A percentile compares a stretch with the other conserved stretches of the same genome.
These are phyloP conservation scores for Rutilus rutilus DNA, from an alignment of 2,113 vertebrate genomes.

Conservation along the genomic window DNA sequence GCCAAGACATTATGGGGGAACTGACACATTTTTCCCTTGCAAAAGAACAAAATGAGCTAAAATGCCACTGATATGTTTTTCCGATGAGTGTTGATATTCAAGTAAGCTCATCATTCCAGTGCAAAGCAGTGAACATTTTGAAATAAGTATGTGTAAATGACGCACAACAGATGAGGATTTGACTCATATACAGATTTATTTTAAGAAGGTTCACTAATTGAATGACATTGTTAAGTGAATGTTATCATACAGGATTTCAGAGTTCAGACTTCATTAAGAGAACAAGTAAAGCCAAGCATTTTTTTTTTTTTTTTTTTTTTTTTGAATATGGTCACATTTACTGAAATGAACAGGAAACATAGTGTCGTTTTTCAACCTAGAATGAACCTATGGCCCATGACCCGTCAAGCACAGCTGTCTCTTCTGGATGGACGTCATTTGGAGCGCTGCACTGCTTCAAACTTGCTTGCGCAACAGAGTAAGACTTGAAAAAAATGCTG, in stretches of 20 bases:
- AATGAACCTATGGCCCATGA: conserved; percentile 44
- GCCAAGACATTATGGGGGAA: background rate
- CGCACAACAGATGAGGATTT: background rate
- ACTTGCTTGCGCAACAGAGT: conserved; percentile 9
- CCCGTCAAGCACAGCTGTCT: conserved; percentile 29
- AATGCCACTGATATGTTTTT: background rate
- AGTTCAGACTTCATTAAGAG: conserved; percentile 13
- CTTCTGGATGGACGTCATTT: background rate
- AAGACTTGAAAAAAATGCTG: conserved; percentile 3
- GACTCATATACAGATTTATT: conserved; percentile 58
- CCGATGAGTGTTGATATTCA: background rate
- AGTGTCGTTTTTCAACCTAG: conserved; percentile 46
- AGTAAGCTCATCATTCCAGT: background rate
- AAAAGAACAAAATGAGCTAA: background rate
- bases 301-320: no score
- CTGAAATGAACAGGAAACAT: conserved; percentile 54
- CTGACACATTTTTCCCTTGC: background rate
- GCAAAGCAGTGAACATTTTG: background rate
- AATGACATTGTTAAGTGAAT: conserved; percentile 50
- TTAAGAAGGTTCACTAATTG: conserved; percentile 41
- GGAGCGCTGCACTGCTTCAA: background rate
- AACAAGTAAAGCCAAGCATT: conserved; percentile 4
- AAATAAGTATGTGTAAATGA: background rate
- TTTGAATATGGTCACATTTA: conserved; percentile 49
- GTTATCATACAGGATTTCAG: conserved; percentile 45